These are phyloP conservation scores for Pelusios castaneus DNA, from an alignment of 2,113 vertebrate genomes.

Conservation along the genomic window DNA sequence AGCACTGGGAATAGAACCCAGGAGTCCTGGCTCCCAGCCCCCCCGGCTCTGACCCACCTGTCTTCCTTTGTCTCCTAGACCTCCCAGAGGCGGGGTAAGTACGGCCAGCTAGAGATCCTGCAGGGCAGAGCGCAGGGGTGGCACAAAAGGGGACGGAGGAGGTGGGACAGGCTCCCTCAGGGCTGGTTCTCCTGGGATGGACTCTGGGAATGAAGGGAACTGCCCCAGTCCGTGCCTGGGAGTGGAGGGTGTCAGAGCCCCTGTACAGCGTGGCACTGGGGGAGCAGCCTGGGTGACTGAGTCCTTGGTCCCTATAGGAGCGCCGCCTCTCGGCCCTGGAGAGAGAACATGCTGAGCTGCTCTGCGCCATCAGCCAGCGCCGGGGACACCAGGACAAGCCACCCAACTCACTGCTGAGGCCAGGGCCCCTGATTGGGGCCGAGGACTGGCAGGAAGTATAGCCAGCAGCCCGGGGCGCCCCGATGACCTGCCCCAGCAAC, in stretches of 20 bases:
- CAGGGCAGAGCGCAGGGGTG: background rate
- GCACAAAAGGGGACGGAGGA: background rate
- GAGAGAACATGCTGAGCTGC: slow-evolving; percentile 48
- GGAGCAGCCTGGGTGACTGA: rapidly evolving
- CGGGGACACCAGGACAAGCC: background rate
- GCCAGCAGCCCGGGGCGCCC: background rate
- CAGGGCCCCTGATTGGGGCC: background rate
- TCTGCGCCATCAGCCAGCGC: background rate
- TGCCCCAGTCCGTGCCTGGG: background rate
- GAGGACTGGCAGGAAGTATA: background rate
- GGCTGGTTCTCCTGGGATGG: background rate
- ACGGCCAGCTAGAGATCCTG: background rate
- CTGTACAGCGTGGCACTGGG: background rate
- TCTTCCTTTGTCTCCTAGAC: background rate
- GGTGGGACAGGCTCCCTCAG: background rate
- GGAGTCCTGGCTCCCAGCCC: background rate
- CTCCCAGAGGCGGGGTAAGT: background rate
- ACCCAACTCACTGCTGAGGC: background rate
- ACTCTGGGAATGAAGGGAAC: background rate
- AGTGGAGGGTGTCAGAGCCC: background rate
- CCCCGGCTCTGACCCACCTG: background rate
- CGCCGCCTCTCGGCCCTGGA: slow-evolving; percentile 55
- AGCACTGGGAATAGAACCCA: background rate
- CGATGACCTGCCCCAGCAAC: background rate
- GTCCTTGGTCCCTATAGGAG: slow-evolving; percentile 37